Evolutionary conservation across 2,113 vertebrate species (phyloP).

Genomic region (Xiphias gladius): DNA sequence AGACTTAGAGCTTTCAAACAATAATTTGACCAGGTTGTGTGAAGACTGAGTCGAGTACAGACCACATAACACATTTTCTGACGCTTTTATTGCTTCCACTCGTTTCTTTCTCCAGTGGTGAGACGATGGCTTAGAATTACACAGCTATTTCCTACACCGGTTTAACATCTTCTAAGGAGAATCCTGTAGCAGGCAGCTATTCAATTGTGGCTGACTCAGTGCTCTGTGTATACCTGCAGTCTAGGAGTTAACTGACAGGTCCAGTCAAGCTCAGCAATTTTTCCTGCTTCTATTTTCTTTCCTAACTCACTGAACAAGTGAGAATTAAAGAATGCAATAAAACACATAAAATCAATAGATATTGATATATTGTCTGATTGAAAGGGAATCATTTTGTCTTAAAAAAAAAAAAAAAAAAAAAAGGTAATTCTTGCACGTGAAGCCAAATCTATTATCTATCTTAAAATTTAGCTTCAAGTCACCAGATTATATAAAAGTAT

Average conservation of each 20-base stretch:
- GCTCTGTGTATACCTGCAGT: constrained; percentile 5
- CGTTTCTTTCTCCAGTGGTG: background rate
- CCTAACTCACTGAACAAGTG: background rate
- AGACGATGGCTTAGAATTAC: background rate
- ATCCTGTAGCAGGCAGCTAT: background rate
- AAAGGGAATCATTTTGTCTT: background rate
- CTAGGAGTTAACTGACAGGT: background rate
- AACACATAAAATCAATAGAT: background rate
- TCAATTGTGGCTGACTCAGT: constrained; percentile 16
- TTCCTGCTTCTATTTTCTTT: background rate
- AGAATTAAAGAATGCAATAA: background rate
- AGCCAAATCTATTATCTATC: too few species aligned
- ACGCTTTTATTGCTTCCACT: background rate
- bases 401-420: too few species aligned
- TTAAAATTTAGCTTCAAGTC: too few species aligned
- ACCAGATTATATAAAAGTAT: too few species aligned
- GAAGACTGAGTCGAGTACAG: background rate
- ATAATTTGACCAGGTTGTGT: background rate
- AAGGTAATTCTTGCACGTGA: background rate
- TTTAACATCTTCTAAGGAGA: background rate
- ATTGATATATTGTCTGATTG: background rate
- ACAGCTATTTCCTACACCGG: background rate
- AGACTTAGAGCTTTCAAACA: background rate
- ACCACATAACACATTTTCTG: background rate
- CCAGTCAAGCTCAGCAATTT: background rate